Evolutionary conservation across 2,797 vertebrate species (phyloP), one percentile per base, ranked within the genome.

Genomic region (Protonibea diacanthus): DNA sequence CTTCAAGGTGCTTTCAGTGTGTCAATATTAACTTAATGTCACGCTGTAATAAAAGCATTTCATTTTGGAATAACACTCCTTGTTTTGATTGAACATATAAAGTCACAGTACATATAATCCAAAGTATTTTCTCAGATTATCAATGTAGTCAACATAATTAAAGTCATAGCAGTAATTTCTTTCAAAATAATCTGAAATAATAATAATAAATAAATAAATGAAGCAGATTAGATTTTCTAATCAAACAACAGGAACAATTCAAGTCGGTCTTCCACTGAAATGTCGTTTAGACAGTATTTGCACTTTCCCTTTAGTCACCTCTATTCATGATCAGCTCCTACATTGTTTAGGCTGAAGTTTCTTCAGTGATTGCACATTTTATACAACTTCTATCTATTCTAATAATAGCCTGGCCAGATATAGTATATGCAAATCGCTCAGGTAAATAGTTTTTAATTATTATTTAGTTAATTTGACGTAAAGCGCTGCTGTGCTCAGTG

Each of bases 321-420:
- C 58, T 2, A 18, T 33, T 57, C 40, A 3, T 15, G 5, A 48
- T 53, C 23, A 53, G 58, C 63, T 72, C 21, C 44, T 57, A 38
- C 25, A 23, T 10, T 5, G 13, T 77, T 76, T 61, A 38, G 6
- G 57, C 49, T 74, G 20, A 49, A 62, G 63, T 55, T 82, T 85
- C 33, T 38, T 63, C 40, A 47, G 9, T 56, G 56, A 88, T 85
- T 89, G 84, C 84, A 89, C 75, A 63, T 83, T 70, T 78, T 45
- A 47, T n/a, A 68, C 4, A 45, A 27, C 20, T 78, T 18, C 53
- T 15, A 71, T 63, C 53, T 78, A 64, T 6, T 76, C 59, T 84
- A 84, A 55, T 21, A 29, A 65, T 61, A 73, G 66, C 81, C 56
- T 7, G 29, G 57, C 12, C 57, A n/a, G 29, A 79, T 80, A 61